Percentiles rank a stretch among this genome's conserved stretches.
Conservation (phyloP, 2,797 vertebrate species). For the Naso thynnoides region DNA sequence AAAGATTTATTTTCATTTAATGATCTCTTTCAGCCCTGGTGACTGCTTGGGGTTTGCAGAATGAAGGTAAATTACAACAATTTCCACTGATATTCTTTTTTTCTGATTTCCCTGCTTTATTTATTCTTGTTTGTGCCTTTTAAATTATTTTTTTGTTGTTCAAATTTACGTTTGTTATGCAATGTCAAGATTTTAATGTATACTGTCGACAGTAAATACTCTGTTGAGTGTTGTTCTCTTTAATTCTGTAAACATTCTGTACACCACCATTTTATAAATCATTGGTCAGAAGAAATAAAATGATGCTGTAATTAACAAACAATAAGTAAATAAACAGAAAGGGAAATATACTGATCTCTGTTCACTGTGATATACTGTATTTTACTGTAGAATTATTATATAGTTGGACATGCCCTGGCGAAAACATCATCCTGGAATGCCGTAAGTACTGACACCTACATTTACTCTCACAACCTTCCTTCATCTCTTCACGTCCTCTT, state of each 20-base stretch:
- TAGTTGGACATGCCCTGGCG: constrained; percentile 5
- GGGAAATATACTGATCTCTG: background rate
- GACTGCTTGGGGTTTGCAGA: background rate
- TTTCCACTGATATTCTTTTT: background rate
- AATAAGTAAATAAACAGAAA: background rate
- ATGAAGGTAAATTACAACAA: background rate
- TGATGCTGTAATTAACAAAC: background rate
- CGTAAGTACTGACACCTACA: background rate
- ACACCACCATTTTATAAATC: background rate
- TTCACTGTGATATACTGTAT: background rate
- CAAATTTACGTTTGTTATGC: background rate
- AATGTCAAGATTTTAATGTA: background rate
- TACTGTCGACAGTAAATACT: too few species aligned
- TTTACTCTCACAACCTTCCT: background rate
- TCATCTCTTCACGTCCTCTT: background rate
- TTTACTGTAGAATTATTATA: background rate
- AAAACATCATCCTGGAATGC: background rate
- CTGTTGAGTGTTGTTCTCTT: background rate
- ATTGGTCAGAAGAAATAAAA: background rate
- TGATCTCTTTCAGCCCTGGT: constrained; percentile 12
- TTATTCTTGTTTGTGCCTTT: background rate
- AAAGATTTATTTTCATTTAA: background rate
- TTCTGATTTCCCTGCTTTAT: background rate
- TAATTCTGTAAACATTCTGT: too few species aligned
- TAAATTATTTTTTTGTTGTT: background rate